Evolutionary conservation across 2,888 invertebrate genomes (phyloP).

Genomic region (Lasioglossum oenotherae): DNA sequence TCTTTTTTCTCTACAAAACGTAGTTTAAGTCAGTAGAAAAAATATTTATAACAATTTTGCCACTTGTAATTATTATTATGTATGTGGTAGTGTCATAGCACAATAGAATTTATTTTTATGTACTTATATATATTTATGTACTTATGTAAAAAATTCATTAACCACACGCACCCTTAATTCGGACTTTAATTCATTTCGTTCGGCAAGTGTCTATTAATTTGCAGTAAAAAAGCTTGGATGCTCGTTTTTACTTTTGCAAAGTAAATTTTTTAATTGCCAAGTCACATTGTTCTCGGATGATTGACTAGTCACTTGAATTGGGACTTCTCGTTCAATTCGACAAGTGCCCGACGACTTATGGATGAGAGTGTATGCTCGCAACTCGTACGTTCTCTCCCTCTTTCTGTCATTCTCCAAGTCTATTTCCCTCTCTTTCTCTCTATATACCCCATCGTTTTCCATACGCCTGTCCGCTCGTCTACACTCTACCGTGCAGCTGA

Average conservation of each 20-base stretch:
- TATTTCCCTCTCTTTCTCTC: not conserved
- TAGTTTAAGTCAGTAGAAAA: too few species aligned
- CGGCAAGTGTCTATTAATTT: not conserved
- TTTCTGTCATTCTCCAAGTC: not conserved
- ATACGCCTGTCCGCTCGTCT: constrained; percentile 19
- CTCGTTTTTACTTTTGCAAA: too few species aligned
- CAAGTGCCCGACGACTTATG: not conserved
- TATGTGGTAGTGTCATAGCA: too few species aligned
- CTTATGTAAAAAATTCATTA: not conserved
- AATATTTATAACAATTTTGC: too few species aligned
- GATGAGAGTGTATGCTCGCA: constrained; percentile 11
- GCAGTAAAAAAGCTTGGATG: not conserved
- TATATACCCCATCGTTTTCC: not conserved
- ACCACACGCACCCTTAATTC: too few species aligned
- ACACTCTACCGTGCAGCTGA: constrained; percentile 8
- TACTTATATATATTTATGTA: too few species aligned
- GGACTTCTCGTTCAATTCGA: not conserved
- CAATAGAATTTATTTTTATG: too few species aligned
- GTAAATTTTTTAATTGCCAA: too few species aligned
- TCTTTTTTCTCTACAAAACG: too few species aligned
- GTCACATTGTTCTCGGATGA: not conserved
- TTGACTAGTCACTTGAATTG: not conserved
- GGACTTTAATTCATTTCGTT: not conserved
- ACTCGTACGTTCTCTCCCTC: constrained; percentile 21
- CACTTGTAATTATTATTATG: too few species aligned